phyloP scores from a whole-genome alignment of 1,140 invertebrate genomes.

The Trachymyrmex septentrionalis region DNA sequence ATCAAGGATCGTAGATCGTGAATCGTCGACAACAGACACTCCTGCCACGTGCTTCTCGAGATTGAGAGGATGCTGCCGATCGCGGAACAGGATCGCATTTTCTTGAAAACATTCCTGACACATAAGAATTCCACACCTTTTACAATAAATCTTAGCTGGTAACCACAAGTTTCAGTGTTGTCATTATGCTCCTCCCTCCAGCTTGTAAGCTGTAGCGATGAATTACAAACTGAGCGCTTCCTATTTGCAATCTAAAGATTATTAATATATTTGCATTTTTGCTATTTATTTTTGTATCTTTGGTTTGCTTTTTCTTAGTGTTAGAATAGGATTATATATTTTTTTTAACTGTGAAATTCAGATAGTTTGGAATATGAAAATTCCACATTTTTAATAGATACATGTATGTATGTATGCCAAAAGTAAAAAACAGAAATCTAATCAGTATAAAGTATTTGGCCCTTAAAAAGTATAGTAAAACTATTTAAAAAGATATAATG shows the following conservation, averaged over 20 bases:
- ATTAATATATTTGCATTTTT: background rate
- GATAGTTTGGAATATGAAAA: too few relatives aligned
- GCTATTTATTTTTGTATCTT: background rate
- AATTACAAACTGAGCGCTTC: background rate
- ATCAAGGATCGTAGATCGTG: background rate
- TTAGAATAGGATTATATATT: too few relatives aligned
- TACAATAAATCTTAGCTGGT: constrained; percentile 80
- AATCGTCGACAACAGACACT: background rate
- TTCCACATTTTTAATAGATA: too few relatives aligned
- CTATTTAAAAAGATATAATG: constrained; percentile 5
- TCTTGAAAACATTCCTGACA: constrained; percentile 44
- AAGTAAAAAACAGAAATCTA: too few relatives aligned
- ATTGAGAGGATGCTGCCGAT: background rate
- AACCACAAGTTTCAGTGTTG: constrained; percentile 46
- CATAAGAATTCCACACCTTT: constrained; percentile 44
- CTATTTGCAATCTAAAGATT: background rate
- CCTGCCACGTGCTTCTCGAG: background rate
- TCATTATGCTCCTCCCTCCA: background rate
- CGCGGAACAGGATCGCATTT: background rate
- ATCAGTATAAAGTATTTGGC: background rate
- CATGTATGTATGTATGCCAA: too few relatives aligned
- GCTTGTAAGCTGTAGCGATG: background rate
- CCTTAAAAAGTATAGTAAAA: background rate
- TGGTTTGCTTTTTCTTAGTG: background rate
- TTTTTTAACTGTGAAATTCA: too few relatives aligned